Base-by-base conservation (phyloP, 2,888 invertebrate species). In the Embidobia sp. region DNA sequence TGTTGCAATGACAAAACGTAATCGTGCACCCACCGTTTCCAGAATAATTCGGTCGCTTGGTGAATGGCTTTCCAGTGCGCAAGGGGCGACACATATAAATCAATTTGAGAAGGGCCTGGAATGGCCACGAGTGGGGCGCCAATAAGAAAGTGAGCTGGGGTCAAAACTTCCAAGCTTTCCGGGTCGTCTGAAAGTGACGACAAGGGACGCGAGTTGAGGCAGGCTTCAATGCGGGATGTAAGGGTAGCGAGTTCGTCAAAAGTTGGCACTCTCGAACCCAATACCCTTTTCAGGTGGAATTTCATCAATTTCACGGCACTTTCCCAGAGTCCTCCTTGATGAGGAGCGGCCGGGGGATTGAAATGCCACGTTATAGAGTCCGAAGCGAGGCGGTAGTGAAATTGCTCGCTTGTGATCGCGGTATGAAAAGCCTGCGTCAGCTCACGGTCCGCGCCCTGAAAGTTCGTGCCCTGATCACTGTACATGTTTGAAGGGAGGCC, bases 1-100 rank as follows among this genome's bases (percentile, higher is more conserved):
- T 67, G 48, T 11, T 67, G 57, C 1, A 55, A 8, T 3, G 67
- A 18, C 3, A 18, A 19, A 1, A 18, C 19, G 19, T 18, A n/a
- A 10, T 33, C 33, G 1, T 10, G 11, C 13, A 13, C 10, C 33
- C 18, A 18, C 1, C 1, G 18, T 18, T 10, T 18, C 19, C 40
- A 42, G 10, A 42, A 42, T 4, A 10, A 19, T n/a, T 42, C 40
- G 19, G 19, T 1, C 1, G 40, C 10, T 18, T 42, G 40, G 4
- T 42, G 40, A 18, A 42, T 42, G n/a, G n/a, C 1, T 19, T 42
- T 18, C 40, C 40, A 42, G n/a, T 19, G 40, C 8, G 40, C 8
- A 18, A 42, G 10, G 3, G 5, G 40, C 7, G 40, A 19, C 40
- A 10, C n/a, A n/a, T n/a, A 18, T 18, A 18, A 7, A 42, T 42